Evolutionary conservation across 2,113 vertebrate genomes (phyloP), one percentile per base, ranked within the genome.

Genomic region (Cephalopterus ornatus): DNA sequence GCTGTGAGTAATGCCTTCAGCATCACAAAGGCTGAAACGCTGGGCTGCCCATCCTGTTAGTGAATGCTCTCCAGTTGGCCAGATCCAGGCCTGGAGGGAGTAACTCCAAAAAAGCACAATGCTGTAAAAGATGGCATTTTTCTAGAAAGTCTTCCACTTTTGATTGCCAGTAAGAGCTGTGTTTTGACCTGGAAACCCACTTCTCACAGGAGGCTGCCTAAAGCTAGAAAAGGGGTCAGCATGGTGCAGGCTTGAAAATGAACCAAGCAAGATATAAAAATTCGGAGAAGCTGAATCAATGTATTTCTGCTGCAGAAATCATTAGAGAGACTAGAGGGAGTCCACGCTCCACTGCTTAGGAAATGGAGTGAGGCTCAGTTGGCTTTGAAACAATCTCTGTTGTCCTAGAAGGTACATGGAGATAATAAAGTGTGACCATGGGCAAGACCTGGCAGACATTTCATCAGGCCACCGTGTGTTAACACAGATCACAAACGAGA

Each of bases 131-230:
- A 80, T 21, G 32, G 30, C 65, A 65, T 96, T 95, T 94, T 85
- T 94, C 89, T 95, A 90, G 83, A 71, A 92, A 75, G 59, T 35
- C 63, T 68, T 78, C 88, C 37, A 65, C 26, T 86, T 88, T 6
- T 49, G 80, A 85, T 79, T 94, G 89, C 77, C 87, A 95, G 80
- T n/a, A 53, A 89, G 56, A 89, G 78, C 88, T 86, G 62, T 68
- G 80, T 72, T 93, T 86, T 95, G 94, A 95, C 95, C 94, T 95
- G 91, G 91, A 97, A 95, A 97, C 91, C 91, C 73, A 95, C 87
- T 95, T 95, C 53, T 95, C 59, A 67, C 62, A 88, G 70, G 33
- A 94, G 39, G 72, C 71, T 78, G 89, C 92, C 87, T 89, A 83
- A 80, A 94, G 87, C 89, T 78, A 93, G 47, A 76, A 68, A 75